These are phyloP conservation scores for Paramuricea clavata DNA, from an alignment of 92 coral and sea anemone genomes.

Conservation along the genomic window DNA sequence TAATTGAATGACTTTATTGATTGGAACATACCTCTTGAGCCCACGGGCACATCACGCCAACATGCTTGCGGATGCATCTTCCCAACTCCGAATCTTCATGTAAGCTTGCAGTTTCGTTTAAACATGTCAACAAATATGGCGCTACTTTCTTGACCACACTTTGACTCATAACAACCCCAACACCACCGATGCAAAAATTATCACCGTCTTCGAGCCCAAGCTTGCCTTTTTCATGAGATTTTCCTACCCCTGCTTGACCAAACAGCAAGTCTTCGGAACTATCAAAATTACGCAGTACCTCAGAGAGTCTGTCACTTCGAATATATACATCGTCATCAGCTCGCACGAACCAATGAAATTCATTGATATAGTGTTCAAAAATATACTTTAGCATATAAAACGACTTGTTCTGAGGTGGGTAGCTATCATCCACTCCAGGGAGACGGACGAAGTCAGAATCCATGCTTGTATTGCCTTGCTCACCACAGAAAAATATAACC, in stretches of 20 bases:
- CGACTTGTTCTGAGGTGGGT: conserved; percentile 94
- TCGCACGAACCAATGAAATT: conserved; percentile 95
- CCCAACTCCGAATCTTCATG: conserved; percentile 81
- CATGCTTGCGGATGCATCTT: conserved; percentile 50
- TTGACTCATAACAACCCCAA: conserved; percentile 92
- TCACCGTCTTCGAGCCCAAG: conserved; percentile 86
- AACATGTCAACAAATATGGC: conserved; percentile 86
- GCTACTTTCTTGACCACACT: conserved; percentile 88
- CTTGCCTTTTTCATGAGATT: conserved; percentile 76
- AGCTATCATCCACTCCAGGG: conserved; percentile 91
- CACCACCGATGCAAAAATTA: conserved; percentile 98
- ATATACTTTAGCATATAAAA: conserved; percentile 94
- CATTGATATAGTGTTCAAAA: conserved; percentile 89
- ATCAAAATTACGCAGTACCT: conserved; percentile 81
- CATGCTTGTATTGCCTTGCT: conserved; percentile 37
- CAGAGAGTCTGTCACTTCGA: conserved; percentile 80
- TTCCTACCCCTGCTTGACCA: conserved; percentile 96
- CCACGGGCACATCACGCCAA: conserved; percentile 51
- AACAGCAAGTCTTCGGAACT: conserved; percentile 91
- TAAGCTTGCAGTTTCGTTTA: conserved; percentile 78
- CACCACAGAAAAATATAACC: conserved; percentile 84
- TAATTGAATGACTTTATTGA: too few relatives aligned
- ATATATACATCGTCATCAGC: conserved; percentile 98
- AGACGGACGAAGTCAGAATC: conserved; percentile 79
- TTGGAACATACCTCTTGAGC: conserved; percentile 62